Conservation (phyloP, 2,797 vertebrate genomes). For the Peromyscus aztecus region DNA sequence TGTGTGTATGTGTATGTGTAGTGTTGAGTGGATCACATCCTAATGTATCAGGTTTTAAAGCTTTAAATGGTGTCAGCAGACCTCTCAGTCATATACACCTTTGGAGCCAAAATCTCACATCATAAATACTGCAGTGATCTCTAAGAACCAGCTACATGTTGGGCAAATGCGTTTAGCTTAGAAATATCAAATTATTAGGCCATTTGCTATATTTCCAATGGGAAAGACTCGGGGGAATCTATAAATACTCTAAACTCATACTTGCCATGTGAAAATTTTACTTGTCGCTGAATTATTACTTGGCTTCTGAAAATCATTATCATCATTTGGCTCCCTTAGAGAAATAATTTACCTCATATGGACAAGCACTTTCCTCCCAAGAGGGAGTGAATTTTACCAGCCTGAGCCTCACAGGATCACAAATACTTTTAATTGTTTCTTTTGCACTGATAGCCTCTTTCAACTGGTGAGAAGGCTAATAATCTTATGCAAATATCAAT, state of each 20-base stretch:
- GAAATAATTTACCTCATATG: constrained; percentile 84
- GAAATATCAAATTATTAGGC: constrained; percentile 78
- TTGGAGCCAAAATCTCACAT: neutral
- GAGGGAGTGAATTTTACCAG: constrained; percentile 75
- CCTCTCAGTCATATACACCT: neutral
- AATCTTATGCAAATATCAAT: constrained; percentile 82
- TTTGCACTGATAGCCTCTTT: constrained; percentile 75
- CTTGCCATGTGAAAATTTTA: constrained; percentile 81
- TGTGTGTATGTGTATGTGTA: neutral
- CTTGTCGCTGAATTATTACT: constrained; percentile 80
- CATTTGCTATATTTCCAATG: constrained; percentile 80
- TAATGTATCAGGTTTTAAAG: constrained; percentile 1
- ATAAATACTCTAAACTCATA: constrained; percentile 79
- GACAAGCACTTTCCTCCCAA: constrained; percentile 79
- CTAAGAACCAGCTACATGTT: constrained; percentile 64
- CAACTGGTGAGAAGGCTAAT: constrained; percentile 77
- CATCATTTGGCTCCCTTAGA: constrained; percentile 81
- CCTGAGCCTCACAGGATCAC: constrained; percentile 69
- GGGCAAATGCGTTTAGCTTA: constrained; percentile 71
- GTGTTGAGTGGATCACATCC: neutral
- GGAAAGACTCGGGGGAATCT: constrained; percentile 72
- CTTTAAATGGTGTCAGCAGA: constrained; percentile 19
- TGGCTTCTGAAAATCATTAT: constrained; percentile 82
- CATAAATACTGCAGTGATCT: constrained; percentile 59
- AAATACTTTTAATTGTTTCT: constrained; percentile 83